These are phyloP conservation scores for Eulemur rufifrons DNA, from an alignment of 2,113 vertebrate genomes.

Conservation along the genomic window DNA sequence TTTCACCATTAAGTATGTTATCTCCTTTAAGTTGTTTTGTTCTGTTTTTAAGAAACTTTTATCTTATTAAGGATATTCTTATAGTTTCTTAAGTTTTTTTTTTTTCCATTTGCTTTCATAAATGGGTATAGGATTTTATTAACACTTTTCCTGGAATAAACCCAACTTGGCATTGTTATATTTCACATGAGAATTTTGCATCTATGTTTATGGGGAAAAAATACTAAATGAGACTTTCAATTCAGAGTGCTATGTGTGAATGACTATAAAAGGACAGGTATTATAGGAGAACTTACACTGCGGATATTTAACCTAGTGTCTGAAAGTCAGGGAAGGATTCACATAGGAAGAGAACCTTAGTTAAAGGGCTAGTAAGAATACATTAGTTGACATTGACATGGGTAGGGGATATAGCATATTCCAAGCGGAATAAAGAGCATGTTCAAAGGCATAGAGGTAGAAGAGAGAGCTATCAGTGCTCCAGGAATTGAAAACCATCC, in stretches of 20 bases:
- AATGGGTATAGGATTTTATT: not conserved
- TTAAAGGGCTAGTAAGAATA: not conserved
- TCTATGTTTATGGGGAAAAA: not conserved
- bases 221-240: not conserved
- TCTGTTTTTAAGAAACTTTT: not conserved
- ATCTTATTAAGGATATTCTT: not conserved
- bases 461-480: not conserved
- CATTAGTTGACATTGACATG: not conserved
- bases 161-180: not conserved
- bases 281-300: not conserved
- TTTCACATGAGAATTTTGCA: not conserved
- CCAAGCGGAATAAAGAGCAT: not conserved
- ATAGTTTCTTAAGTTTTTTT: not conserved
- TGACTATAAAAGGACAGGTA: not conserved
- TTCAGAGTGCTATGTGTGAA: not conserved
- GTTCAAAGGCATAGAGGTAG: not conserved
- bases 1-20: not conserved
- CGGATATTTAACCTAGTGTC: not conserved
- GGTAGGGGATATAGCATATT: not conserved
- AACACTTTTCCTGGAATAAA: constrained; percentile 5
- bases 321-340: not conserved
- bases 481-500: not conserved
- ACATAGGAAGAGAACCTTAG: not conserved
- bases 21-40: not conserved
- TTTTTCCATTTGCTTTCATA: not conserved